A percentile compares a stretch with the other conserved stretches of the same genome.
phyloP scores from a whole-genome alignment of 2,113 vertebrate species.

The Sinocyclocheilus grahami region DNA sequence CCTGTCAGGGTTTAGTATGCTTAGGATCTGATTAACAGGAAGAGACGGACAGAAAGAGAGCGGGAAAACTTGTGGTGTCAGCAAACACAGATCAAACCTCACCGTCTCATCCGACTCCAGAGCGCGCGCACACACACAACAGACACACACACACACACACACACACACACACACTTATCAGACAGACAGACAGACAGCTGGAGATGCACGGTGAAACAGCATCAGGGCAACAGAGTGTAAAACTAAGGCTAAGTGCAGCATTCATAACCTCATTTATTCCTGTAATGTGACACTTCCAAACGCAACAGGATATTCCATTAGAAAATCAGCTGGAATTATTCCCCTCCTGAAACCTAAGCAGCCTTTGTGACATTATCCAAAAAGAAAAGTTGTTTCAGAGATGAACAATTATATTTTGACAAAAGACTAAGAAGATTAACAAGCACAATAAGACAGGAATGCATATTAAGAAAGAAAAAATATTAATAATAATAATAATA shows the following conservation, averaged over 20 bases:
- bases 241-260: background rate
- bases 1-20: background rate
- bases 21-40: conserved; percentile 15
- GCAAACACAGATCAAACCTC: conserved; percentile 58
- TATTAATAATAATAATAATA: too few relatives aligned
- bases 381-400: too few relatives aligned
- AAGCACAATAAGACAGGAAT: background rate
- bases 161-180: background rate
- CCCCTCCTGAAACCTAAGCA: background rate
- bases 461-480: background rate
- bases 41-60: background rate
- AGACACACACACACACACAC: too few relatives aligned
- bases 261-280: background rate
- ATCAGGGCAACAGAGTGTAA: too few relatives aligned
- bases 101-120: conserved; percentile 57
- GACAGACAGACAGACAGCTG: background rate
- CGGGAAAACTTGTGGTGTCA: conserved; percentile 50
- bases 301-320: background rate
- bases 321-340: too few relatives aligned
- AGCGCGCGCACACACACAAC: too few relatives aligned
- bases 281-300: background rate
- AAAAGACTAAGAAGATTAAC: background rate
- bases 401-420: background rate
- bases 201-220: background rate
- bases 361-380: background rate